Percentiles rank a stretch among this genome's conserved stretches.
phyloP scores from a whole-genome alignment of 2,888 invertebrate genomes.

The Lasiommata megera region DNA sequence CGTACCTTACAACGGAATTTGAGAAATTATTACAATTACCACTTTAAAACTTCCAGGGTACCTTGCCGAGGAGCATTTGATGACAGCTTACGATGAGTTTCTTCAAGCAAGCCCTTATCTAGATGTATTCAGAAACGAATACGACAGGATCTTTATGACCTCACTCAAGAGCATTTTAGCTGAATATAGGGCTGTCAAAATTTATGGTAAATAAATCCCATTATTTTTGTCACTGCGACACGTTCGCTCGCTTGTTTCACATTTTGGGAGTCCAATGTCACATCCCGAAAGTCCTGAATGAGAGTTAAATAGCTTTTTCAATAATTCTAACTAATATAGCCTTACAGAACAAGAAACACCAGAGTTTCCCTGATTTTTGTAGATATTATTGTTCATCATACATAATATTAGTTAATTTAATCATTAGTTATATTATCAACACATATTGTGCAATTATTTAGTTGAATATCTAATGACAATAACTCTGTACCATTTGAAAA shows the following conservation, averaged over 20 bases:
- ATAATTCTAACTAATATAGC: no score
- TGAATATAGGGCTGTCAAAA: constrained; percentile 74
- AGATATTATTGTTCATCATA: neutral
- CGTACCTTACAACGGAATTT: constrained; percentile 36
- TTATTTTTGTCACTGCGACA: no score
- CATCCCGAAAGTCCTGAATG: neutral
- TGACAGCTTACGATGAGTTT: constrained; percentile 77
- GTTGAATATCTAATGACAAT: no score
- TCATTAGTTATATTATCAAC: no score
- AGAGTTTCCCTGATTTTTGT: no score
- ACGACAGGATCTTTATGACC: constrained; percentile 75
- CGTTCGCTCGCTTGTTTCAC: no score
- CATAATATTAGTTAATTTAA: no score
- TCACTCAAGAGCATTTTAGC: constrained; percentile 70
- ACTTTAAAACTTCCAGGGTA: constrained; percentile 54
- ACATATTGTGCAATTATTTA: no score
- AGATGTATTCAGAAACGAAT: constrained; percentile 69
- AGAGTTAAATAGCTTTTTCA: no score
- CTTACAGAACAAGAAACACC: no score
- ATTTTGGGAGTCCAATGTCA: no score
- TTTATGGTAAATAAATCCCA: constrained; percentile 51
- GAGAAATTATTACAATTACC: constrained; percentile 17
- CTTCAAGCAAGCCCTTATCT: constrained; percentile 72
- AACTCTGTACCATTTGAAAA: no score
- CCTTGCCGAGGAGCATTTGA: constrained; percentile 72